phyloP scores from a whole-genome alignment of 2,113 vertebrate genomes.

The Asarcornis scutulata region DNA sequence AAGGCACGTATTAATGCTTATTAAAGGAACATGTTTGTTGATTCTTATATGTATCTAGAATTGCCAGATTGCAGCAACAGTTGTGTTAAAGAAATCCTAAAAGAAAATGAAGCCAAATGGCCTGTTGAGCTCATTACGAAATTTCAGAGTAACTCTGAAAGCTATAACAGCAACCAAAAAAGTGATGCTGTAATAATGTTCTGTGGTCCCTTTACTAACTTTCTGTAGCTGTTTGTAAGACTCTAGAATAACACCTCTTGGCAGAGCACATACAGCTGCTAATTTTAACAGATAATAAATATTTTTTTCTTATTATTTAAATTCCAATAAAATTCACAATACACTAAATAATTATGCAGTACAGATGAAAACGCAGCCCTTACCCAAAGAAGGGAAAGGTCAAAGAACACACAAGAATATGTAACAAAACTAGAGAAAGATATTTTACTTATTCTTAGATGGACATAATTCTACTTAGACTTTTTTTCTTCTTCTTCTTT shows the following conservation, averaged over 20 bases:
- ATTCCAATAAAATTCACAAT: not conserved
- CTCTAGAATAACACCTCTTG: not conserved
- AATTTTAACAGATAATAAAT: no score
- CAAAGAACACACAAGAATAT: not conserved
- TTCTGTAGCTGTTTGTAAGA: not conserved
- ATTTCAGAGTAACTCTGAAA: not conserved
- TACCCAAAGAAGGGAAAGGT: not conserved
- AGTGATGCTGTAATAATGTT: not conserved
- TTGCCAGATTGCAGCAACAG: not conserved
- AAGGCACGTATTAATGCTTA: not conserved
- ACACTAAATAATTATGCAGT: not conserved
- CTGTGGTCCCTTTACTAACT: not conserved
- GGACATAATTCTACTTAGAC: not conserved
- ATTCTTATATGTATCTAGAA: not conserved
- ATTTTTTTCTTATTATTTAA: not conserved
- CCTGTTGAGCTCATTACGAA: not conserved
- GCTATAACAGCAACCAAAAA: not conserved
- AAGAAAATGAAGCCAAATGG: not conserved
- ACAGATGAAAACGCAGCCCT: not conserved
- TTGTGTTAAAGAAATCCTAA: not conserved
- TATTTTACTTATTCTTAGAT: not conserved
- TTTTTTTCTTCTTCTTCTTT: not conserved
- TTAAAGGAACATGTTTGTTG: not conserved
- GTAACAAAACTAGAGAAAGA: not conserved
- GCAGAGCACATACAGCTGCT: no score